phyloP scores from a whole-genome alignment of 2,113 vertebrate genomes.

The Axis porcinus region DNA sequence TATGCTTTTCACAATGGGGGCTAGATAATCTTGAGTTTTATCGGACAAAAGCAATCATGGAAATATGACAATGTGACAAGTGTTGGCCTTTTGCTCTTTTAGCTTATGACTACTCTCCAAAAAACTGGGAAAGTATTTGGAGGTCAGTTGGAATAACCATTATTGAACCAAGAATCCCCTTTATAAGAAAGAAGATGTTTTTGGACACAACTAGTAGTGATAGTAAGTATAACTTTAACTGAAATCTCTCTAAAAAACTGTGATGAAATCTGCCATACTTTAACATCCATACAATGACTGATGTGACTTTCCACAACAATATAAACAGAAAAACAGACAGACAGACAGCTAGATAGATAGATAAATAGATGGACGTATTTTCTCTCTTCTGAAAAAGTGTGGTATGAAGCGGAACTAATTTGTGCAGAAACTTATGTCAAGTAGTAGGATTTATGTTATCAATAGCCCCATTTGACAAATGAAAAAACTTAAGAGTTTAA shows the following conservation, averaged over 20 bases:
- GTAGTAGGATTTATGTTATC: neutral
- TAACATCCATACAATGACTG: neutral
- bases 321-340: neutral
- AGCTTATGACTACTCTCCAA: neutral
- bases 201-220: neutral
- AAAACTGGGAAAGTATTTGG: neutral
- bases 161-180: neutral
- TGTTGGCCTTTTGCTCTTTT: neutral
- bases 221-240: neutral
- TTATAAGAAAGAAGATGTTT: neutral
- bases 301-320: neutral
- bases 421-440: neutral
- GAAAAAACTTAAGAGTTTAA: neutral
- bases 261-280: neutral
- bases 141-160: neutral
- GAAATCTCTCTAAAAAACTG: neutral
- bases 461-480: neutral
- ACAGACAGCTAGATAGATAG: neutral
- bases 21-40: neutral
- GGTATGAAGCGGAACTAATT: neutral
- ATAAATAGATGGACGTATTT: neutral
- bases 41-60: neutral
- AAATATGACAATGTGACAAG: neutral
- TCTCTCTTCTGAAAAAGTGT: neutral
- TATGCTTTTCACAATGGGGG: neutral